Evolutionary conservation across 2,113 vertebrate genomes (phyloP).

Genomic region (Microcebus lehilahytsara): DNA sequence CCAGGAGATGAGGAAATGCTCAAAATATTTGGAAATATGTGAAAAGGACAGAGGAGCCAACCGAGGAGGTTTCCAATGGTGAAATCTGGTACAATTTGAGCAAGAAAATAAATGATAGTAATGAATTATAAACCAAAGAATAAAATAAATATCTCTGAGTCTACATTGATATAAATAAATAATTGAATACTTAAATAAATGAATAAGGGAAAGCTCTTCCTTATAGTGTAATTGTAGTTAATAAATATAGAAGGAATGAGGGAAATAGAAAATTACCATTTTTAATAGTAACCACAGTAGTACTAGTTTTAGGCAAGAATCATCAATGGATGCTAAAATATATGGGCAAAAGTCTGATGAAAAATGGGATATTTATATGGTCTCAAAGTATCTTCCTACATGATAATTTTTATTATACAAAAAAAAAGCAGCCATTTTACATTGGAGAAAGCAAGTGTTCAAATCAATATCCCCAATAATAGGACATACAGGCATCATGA

Average conservation of each 20-base stretch:
- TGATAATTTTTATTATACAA: neutral
- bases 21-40: neutral
- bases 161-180: neutral
- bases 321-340: neutral
- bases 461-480: neutral
- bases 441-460: neutral
- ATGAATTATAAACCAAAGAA: neutral
- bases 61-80: neutral
- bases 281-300: neutral
- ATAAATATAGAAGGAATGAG: neutral
- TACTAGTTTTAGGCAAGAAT: neutral
- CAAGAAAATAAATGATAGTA: neutral
- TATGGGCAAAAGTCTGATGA: neutral
- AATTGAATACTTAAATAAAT: neutral
- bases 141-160: neutral
- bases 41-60: neutral
- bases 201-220: neutral
- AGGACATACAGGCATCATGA: neutral
- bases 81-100: neutral
- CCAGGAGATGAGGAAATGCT: neutral
- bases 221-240: neutral
- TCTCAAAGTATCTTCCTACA: neutral
- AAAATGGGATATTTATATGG: neutral
- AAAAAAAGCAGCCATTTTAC: neutral
- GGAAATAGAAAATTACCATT: neutral